Conservation (phyloP, 2,797 vertebrate species). For the Eulemur albifrons region DNA sequence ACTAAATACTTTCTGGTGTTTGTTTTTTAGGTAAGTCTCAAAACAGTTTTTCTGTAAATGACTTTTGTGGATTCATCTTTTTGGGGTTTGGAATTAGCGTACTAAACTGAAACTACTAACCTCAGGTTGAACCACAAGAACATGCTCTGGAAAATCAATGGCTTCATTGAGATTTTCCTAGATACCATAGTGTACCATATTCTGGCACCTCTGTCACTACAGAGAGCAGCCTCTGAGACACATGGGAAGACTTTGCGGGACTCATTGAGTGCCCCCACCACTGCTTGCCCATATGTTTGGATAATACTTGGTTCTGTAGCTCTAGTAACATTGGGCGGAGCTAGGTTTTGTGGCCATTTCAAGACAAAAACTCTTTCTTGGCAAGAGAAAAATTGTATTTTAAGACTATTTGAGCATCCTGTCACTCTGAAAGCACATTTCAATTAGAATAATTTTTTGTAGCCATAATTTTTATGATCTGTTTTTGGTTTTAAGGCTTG, state of each 20-base stretch:
- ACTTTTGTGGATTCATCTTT: neutral
- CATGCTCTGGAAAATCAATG: neutral
- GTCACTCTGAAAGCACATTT: neutral
- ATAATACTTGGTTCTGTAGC: neutral
- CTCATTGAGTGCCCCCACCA: neutral
- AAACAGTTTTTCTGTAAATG: neutral
- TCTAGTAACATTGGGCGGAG: neutral
- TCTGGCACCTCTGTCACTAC: too few species aligned
- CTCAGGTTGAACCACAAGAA: neutral
- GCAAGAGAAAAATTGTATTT: conserved; percentile 1
- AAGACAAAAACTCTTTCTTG: conserved; percentile 41
- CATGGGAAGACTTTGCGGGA: neutral
- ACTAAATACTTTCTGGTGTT: neutral
- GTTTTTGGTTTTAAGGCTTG: conserved; percentile 32
- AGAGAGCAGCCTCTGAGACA: neutral
- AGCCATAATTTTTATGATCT: neutral
- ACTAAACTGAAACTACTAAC: neutral
- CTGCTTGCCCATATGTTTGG: neutral
- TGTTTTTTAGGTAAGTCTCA: neutral
- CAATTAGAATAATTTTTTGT: conserved; percentile 18
- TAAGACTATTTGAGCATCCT: neutral
- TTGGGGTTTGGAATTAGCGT: neutral
- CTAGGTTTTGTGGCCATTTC: neutral
- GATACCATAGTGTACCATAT: neutral
- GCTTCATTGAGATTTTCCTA: neutral